A percentile compares a stretch with the other conserved stretches of the same genome.
These are phyloP conservation scores for Donacobius atricapilla DNA, from an alignment of 2,113 vertebrate genomes.

Conservation along the genomic window DNA sequence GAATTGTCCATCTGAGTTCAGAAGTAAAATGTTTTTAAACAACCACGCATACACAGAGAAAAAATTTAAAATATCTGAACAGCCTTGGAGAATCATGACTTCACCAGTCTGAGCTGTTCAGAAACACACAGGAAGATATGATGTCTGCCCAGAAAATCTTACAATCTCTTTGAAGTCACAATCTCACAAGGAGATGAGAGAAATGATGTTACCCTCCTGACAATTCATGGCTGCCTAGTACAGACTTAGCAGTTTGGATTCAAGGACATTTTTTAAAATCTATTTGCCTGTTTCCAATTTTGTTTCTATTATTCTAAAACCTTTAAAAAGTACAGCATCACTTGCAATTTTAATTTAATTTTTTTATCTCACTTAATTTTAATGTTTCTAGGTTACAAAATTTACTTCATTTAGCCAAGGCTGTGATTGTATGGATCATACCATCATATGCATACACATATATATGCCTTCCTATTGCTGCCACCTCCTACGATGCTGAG, in stretches of 20 bases:
- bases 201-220: slow-evolving; percentile 22
- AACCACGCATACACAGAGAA: background rate
- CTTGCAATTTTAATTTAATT: background rate
- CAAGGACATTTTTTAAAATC: background rate
- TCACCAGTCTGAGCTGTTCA: background rate
- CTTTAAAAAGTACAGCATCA: slow-evolving; percentile 52
- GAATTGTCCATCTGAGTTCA: background rate
- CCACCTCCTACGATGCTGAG: slow-evolving; percentile 51
- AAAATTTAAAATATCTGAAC: background rate
- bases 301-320: slow-evolving; percentile 54
- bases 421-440: slow-evolving; percentile 51
- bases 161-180: slow-evolving; percentile 19
- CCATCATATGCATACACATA: slow-evolving; percentile 59
- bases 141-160: background rate
- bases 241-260: slow-evolving; percentile 22
- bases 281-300: slow-evolving; percentile 17
- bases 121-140: background rate
- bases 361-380: slow-evolving; percentile 32
- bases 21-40: background rate
- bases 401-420: slow-evolving; percentile 49
- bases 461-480: slow-evolving; percentile 59
- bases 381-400: slow-evolving; percentile 60
- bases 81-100: background rate
- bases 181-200: background rate
- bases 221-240: background rate